These are phyloP conservation scores for Andinoacara biseriatus DNA, from an alignment of 2,113 vertebrate species.

Conservation along the genomic window DNA sequence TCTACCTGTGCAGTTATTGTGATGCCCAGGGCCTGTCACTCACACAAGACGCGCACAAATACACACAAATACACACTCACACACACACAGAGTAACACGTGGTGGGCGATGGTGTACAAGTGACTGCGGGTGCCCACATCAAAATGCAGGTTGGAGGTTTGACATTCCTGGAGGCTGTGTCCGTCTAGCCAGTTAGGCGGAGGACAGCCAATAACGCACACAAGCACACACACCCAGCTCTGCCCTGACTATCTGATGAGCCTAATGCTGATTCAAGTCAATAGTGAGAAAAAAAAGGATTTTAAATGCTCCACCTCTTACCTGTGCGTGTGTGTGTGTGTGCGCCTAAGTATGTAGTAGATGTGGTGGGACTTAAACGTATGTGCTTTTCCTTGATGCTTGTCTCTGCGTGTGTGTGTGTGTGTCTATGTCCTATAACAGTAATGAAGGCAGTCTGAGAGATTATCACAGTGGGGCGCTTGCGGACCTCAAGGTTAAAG, in stretches of 20 bases:
- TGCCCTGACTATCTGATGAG: conserved; percentile 74
- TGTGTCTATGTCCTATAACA: conserved; percentile 63
- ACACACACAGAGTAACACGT: neutral
- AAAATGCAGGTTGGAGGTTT: conserved; percentile 81
- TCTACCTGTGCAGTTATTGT: conserved; percentile 48
- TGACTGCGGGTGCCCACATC: conserved; percentile 76
- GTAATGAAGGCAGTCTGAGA: conserved; percentile 77
- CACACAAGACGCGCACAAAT: conserved; percentile 35
- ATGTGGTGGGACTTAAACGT: conserved; percentile 33
- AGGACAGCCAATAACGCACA: conserved; percentile 77
- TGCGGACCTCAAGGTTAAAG: conserved; percentile 79
- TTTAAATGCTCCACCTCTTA: conserved; percentile 65
- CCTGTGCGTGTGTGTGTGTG: conserved; percentile 15
- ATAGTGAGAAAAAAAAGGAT: conserved; percentile 62
- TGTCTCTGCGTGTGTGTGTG: conserved; percentile 53
- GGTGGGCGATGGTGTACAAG: conserved; percentile 52
- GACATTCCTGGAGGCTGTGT: conserved; percentile 82
- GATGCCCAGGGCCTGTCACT: conserved; percentile 57
- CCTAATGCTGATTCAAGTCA: conserved; percentile 75
- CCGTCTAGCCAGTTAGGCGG: conserved; percentile 78
- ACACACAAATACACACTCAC: conserved; percentile 5
- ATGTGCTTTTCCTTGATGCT: conserved; percentile 65
- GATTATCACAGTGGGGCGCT: conserved; percentile 76
- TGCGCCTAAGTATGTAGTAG: neutral
- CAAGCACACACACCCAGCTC: conserved; percentile 51